phyloP scores from a whole-genome alignment of 2,113 vertebrate species.

The Mobula birostris region DNA sequence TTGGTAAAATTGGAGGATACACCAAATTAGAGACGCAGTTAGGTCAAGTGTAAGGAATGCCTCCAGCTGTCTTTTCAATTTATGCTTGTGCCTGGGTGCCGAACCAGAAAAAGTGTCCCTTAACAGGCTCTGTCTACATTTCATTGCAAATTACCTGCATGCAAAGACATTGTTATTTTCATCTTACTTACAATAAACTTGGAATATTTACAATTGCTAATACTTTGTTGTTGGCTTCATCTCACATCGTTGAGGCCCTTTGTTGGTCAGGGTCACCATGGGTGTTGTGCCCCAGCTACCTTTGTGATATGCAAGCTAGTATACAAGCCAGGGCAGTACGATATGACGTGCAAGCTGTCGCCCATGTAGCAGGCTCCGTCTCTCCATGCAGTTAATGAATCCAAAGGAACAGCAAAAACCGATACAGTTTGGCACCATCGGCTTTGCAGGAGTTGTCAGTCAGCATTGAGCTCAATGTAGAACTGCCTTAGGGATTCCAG shows the following conservation, averaged over 20 bases:
- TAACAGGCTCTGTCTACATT: neutral
- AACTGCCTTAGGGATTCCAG: too few species aligned
- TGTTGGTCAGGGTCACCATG: too few species aligned
- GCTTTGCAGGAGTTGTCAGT: too few species aligned
- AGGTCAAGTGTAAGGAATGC: neutral
- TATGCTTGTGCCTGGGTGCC: neutral
- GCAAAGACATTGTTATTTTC: neutral
- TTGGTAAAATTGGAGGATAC: neutral
- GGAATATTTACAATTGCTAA: neutral
- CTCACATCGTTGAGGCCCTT: neutral
- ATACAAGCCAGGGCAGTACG: too few species aligned
- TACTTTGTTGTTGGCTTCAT: neutral
- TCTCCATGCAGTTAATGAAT: too few species aligned
- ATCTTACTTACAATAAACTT: neutral
- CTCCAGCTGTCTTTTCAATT: neutral
- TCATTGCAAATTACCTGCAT: neutral
- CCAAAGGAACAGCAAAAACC: too few species aligned
- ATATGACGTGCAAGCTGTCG: too few species aligned
- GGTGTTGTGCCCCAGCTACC: too few species aligned
- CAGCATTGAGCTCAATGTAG: too few species aligned
- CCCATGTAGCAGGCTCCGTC: too few species aligned
- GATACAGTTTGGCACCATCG: too few species aligned
- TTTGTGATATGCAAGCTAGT: too few species aligned
- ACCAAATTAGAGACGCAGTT: neutral
- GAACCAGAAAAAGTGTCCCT: neutral